Evolutionary conservation across 2,113 vertebrate genomes (phyloP).

Genomic region (Antigone vipio): DNA sequence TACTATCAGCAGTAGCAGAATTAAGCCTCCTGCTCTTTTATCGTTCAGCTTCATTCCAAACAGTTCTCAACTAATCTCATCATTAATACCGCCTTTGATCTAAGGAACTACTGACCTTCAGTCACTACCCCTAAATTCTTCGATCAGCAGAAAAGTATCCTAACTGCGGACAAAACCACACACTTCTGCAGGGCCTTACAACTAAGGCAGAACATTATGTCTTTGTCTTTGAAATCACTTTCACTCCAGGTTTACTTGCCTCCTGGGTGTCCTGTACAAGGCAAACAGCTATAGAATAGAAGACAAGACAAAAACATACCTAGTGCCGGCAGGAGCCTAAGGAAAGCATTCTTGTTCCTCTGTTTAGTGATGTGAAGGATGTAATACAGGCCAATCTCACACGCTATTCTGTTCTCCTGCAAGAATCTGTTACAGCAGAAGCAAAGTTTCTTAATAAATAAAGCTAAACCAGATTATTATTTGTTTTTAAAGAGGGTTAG

Average conservation of each 20-base stretch:
- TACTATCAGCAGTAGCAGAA: background rate
- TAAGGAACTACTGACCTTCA: background rate
- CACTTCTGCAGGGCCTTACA: background rate
- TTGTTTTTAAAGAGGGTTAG: background rate
- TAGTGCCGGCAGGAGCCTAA: slow-evolving; percentile 87
- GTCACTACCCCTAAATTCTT: background rate
- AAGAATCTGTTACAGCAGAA: slow-evolving; percentile 77
- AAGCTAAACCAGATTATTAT: no score
- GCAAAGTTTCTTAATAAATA: background rate
- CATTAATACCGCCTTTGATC: background rate
- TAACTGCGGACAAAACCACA: background rate
- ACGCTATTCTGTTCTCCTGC: slow-evolving; percentile 93
- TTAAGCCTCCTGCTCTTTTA: background rate
- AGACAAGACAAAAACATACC: slow-evolving; percentile 71
- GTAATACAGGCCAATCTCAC: slow-evolving; percentile 95
- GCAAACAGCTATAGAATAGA: background rate
- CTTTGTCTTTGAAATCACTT: background rate
- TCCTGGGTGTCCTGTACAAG: background rate
- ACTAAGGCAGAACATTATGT: background rate
- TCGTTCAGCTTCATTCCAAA: background rate
- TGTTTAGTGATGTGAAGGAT: slow-evolving; percentile 92
- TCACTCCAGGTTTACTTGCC: background rate
- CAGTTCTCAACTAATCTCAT: background rate
- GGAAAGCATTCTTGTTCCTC: slow-evolving; percentile 94
- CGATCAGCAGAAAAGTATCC: background rate